Conservation (phyloP, 92 coral and sea anemone genomes). For the Chrysogorgia sp. region DNA sequence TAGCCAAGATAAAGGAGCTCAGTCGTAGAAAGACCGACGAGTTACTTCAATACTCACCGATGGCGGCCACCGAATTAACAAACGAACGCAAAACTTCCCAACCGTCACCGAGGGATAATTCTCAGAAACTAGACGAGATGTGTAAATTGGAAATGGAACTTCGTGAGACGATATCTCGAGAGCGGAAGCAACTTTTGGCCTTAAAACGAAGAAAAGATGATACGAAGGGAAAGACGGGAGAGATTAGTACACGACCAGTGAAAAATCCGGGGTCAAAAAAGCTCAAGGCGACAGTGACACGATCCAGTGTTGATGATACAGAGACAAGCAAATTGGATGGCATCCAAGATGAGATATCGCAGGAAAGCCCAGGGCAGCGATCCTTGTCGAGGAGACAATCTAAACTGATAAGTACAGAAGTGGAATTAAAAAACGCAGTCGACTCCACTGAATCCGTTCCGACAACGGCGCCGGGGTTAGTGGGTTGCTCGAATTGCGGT, state of each 20-base stretch:
- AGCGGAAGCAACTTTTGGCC: constrained; percentile 65
- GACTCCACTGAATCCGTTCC: constrained; percentile 24
- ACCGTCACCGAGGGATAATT: constrained; percentile 22
- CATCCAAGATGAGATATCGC: background rate
- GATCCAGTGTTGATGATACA: too few relatives aligned
- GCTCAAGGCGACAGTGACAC: too few relatives aligned
- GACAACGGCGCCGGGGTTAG: constrained; percentile 55
- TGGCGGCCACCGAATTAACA: too few relatives aligned
- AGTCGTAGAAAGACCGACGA: constrained; percentile 30
- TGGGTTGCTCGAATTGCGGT: constrained; percentile 86
- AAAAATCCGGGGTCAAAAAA: too few relatives aligned
- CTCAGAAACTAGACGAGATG: constrained; percentile 52
- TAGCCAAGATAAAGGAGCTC: constrained; percentile 29
- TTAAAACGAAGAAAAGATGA: constrained; percentile 72
- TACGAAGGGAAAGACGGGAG: background rate
- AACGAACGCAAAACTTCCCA: background rate
- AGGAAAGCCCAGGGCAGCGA: background rate
- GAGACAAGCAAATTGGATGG: background rate
- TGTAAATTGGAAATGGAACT: constrained; percentile 70
- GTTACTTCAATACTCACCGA: background rate
- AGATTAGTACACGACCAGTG: too few relatives aligned
- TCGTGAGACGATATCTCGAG: constrained; percentile 70
- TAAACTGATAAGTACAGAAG: background rate
- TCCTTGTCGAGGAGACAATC: background rate
- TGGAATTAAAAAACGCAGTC: background rate